Base-by-base conservation (phyloP, 2,113 vertebrate genomes). In the Ptilorrhoa leucosticta region DNA sequence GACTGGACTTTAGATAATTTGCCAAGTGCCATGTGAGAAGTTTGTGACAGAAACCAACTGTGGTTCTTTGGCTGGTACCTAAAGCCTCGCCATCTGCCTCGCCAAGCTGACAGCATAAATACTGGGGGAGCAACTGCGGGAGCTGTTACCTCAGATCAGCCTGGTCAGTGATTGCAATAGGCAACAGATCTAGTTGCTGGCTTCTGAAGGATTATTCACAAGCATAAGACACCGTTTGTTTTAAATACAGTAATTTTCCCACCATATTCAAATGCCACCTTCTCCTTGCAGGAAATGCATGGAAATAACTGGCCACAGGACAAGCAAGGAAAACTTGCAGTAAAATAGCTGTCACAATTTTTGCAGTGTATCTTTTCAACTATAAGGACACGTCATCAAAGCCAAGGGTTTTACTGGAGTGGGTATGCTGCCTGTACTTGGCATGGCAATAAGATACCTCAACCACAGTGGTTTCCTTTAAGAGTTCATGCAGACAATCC, bases 11-110 rank as follows among this genome's bases (percentile, higher is more conserved):
- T 65, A 35, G 45, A 23, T 51, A 66, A 70, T 83, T 90, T 95
- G 90, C 66, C 79, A 65, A 71, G 78, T 87, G 60, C 47, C 42
- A 28, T 4, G 15, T 89, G 94, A 92, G 66, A 88, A 77, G 71
- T 86, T 61, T 65, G 58, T 89, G 71, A 70, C 54, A 80, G 71
- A 93, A 97, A 26, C 58, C 64, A 58, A 33, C 85, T 77, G 60
- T 75, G 80, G 22, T 71, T 89, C 42, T 93, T 92, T 96, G 95
- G 80, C 86, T 78, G 76, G 21, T 83, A 44, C 89, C 68, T 87
- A 44, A 37, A 0, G 1, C 91, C 77, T 87, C 93, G 64, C 91
- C 91, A 89, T 93, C 91, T 96, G 86, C 86, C 80, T 66, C 1
- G 0, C 76, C 42, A 51, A 37, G 60, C 35, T 83, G 92, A 58